A percentile compares a stretch with the other conserved stretches of the same genome.
Conservation (phyloP, 2,888 invertebrate genomes). For the Buathra laborator region DNA sequence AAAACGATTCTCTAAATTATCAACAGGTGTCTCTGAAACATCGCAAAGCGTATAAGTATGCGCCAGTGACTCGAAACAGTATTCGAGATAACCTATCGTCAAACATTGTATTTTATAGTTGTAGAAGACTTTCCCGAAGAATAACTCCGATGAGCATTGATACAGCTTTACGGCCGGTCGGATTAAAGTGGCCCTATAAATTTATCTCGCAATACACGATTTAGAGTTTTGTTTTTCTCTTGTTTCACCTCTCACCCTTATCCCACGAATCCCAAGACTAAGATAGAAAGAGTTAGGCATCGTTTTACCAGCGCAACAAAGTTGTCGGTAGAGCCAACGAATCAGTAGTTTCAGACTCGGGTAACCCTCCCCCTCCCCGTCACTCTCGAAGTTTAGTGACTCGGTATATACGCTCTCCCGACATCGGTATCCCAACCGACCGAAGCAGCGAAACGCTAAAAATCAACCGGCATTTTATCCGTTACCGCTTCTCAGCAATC, state of each 20-base stretch:
- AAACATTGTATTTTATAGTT: too few species aligned
- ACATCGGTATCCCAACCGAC: too few species aligned
- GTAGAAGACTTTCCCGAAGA: constrained; percentile 24
- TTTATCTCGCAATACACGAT: constrained; percentile 46
- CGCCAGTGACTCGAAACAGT: not conserved
- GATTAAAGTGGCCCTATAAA: constrained; percentile 56
- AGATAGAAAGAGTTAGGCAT: too few species aligned
- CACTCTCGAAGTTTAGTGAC: too few species aligned
- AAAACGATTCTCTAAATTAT: not conserved
- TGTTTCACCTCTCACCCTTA: constrained; percentile 20
- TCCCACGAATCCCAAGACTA: not conserved
- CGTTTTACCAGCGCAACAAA: too few species aligned
- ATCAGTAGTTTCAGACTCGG: too few species aligned
- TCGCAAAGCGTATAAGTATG: not conserved
- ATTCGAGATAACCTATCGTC: not conserved
- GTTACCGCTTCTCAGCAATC: constrained; percentile 27
- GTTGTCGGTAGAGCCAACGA: too few species aligned
- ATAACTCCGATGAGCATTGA: constrained; percentile 50
- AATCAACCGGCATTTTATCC: not conserved
- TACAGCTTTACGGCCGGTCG: constrained; percentile 28
- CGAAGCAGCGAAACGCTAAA: not conserved
- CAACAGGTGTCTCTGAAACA: not conserved
- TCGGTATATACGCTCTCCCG: too few species aligned
- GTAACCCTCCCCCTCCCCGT: too few species aligned
- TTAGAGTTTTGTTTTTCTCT: constrained; percentile 24